phyloP scores from a whole-genome alignment of 1,140 invertebrate genomes.

The Palaemon carinicauda region DNA sequence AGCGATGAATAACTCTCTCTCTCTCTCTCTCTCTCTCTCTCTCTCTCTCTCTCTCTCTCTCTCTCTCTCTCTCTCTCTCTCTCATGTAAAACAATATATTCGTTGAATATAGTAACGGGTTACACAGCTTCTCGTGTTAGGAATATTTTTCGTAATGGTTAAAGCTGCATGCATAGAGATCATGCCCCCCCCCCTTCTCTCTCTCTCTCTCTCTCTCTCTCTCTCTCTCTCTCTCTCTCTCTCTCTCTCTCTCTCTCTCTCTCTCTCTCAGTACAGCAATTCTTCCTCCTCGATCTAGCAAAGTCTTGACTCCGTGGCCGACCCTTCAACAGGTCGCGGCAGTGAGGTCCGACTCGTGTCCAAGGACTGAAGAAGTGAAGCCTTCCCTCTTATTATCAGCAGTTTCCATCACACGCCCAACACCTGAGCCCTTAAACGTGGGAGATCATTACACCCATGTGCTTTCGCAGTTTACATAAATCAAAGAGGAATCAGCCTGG shows the following conservation, averaged over 20 bases:
- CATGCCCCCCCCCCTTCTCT: not conserved
- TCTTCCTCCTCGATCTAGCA: not conserved
- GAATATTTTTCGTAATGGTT: too few species aligned
- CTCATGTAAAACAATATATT: too few species aligned
- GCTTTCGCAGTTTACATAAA: conserved; percentile 57
- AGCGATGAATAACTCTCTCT: too few species aligned
- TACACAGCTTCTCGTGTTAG: not conserved
- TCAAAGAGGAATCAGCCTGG: conserved; percentile 51
- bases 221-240: not conserved
- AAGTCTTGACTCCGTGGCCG: too few species aligned
- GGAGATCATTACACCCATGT: conserved; percentile 56
- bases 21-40: too few species aligned
- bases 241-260: not conserved
- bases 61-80: too few species aligned
- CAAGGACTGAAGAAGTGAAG: not conserved
- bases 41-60: too few species aligned
- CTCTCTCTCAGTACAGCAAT: not conserved
- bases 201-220: not conserved
- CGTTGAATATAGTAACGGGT: conserved; percentile 22
- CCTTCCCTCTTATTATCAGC: conserved; percentile 24
- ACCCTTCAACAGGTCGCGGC: too few species aligned
- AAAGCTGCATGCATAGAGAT: too few species aligned
- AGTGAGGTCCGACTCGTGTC: too few species aligned
- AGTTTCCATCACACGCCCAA: conserved; percentile 42
- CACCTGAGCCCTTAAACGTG: conserved; percentile 51